These are phyloP conservation scores for Poecilobothrus nobilitatus DNA, from an alignment of 2,888 invertebrate species.

Conservation along the genomic window DNA sequence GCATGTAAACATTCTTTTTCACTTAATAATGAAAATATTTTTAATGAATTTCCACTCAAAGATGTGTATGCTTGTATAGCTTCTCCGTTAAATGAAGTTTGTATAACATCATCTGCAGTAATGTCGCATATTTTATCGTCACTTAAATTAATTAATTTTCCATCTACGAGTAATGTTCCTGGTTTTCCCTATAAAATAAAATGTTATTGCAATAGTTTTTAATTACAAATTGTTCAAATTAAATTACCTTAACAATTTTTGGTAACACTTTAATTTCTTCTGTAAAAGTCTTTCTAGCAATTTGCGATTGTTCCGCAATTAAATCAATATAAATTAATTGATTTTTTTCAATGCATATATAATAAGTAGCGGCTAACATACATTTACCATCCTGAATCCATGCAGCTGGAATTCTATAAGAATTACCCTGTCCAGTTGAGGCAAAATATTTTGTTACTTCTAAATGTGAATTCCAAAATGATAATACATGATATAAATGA, in stretches of 20 bases:
- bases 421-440: conserved; percentile 51
- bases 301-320: conserved; percentile 46
- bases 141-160: conserved; percentile 36
- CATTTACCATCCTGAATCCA: conserved; percentile 54
- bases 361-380: conserved; percentile 53
- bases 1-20: not conserved
- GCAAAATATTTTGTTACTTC: conserved; percentile 58
- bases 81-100: conserved; percentile 34
- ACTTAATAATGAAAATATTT: not conserved
- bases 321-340: conserved; percentile 57
- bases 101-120: conserved; percentile 35
- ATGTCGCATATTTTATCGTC: conserved; percentile 37
- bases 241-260: conserved; percentile 31
- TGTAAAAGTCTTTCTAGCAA: conserved; percentile 46
- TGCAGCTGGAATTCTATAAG: conserved; percentile 52
- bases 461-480: conserved; percentile 53
- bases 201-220: not conserved
- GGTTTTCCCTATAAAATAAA: conserved; percentile 33
- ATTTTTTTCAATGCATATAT: conserved; percentile 54
- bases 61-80: conserved; percentile 36
- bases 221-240: no score
- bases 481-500: conserved; percentile 53
- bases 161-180: conserved; percentile 41
- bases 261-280: conserved; percentile 33
- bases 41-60: not conserved